Conservation (phyloP, 2,797 vertebrate genomes). For the Diplodus puntazzo region DNA sequence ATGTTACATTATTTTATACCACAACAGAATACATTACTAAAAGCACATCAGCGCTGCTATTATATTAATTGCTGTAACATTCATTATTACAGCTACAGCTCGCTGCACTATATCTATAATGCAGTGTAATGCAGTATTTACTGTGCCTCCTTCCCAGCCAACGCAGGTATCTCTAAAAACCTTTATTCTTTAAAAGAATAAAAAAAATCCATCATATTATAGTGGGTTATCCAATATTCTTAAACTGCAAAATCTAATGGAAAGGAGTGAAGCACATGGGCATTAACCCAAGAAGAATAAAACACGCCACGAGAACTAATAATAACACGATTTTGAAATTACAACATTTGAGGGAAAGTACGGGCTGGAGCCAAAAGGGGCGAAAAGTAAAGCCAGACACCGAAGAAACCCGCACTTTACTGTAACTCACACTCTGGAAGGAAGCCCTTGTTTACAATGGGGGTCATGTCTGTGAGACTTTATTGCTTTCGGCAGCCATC, state of each 20-base stretch:
- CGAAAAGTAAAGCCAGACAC: slow-evolving; percentile 30
- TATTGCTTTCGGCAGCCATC: slow-evolving; percentile 84
- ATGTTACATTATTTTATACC: slow-evolving; percentile 1
- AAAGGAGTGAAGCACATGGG: background rate
- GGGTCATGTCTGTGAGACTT: slow-evolving; percentile 80
- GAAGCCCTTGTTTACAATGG: slow-evolving; percentile 76
- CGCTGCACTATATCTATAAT: slow-evolving; percentile 26
- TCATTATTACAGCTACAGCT: slow-evolving; percentile 25
- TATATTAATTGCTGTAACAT: slow-evolving; percentile 33
- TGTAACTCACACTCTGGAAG: slow-evolving; percentile 50
- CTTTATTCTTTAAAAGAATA: background rate
- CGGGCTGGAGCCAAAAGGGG: slow-evolving; percentile 30
- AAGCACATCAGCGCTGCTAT: slow-evolving; percentile 25
- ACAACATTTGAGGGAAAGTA: slow-evolving; percentile 35
- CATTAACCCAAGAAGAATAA: slow-evolving; percentile 37
- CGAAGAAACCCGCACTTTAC: slow-evolving; percentile 38
- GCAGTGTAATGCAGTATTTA: slow-evolving; percentile 7
- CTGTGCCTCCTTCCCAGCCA: background rate
- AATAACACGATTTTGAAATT: slow-evolving; percentile 38
- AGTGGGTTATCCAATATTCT: slow-evolving; percentile 19
- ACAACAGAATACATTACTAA: slow-evolving; percentile 11
- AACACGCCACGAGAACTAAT: slow-evolving; percentile 30
- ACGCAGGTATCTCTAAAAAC: background rate
- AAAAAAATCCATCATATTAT: background rate
- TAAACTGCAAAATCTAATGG: slow-evolving; percentile 22